Percentiles rank a stretch among this genome's conserved stretches.
phyloP scores from a whole-genome alignment of 1,140 invertebrate species.

The Metaphire vulgaris region DNA sequence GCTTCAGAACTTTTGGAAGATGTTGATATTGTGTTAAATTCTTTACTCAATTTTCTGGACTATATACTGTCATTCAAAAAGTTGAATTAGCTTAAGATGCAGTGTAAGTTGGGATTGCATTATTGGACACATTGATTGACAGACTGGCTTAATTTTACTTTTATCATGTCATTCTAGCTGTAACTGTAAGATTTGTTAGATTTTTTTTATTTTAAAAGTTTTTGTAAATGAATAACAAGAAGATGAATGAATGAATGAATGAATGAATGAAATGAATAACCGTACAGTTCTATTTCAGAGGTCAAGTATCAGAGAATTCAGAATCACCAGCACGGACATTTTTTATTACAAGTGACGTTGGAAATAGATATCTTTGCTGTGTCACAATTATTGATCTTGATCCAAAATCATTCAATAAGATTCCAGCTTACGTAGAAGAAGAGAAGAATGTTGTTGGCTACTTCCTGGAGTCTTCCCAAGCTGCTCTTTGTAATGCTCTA shows the following conservation, averaged over 20 bases:
- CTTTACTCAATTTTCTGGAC: no score
- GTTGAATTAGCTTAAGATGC: no score
- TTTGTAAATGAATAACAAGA: no score
- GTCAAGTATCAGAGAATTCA: background rate
- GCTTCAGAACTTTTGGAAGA: no score
- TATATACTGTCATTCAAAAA: no score
- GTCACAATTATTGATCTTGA: background rate
- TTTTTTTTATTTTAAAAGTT: background rate
- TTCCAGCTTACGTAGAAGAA: background rate
- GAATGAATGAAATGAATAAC: background rate
- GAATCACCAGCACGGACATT: background rate
- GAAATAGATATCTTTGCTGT: background rate
- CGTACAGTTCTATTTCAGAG: background rate
- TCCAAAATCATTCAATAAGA: background rate
- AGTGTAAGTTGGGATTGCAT: no score
- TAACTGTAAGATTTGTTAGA: background rate
- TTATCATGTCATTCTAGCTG: background rate
- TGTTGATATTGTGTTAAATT: no score
- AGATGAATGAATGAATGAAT: background rate
- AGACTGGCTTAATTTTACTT: background rate
- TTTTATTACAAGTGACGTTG: background rate
- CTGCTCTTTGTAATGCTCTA: no score
- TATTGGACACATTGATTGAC: background rate
- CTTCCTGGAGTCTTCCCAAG: background rate
- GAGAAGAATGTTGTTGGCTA: background rate